Evolutionary conservation across 2,797 vertebrate genomes (phyloP), one percentile per base, ranked within the genome.

Genomic region (Picus viridis): DNA sequence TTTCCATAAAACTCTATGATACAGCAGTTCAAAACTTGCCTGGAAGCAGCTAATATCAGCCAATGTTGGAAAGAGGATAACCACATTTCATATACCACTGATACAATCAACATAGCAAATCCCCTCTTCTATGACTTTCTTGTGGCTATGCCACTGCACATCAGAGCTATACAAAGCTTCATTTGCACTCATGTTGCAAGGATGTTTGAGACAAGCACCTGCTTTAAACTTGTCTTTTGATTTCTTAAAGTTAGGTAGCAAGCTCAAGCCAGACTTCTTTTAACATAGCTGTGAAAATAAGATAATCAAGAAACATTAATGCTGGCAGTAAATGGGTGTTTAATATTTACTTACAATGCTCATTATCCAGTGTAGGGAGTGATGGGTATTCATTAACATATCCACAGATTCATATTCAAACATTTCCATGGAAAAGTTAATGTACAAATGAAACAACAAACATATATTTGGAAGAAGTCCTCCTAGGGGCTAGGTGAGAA

Each of bases 371-470:
- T 62, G 24, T 18, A 91, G 47, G 59, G 56, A 83, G 74, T 80
- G 49, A 95, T 90, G 86, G 78, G 30, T 78, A 65, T 70, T 92
- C 92, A 53, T 88, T 93, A 88, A 76, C 93, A 71, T 63, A 83
- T 92, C 92, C 30, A 30, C 27, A 41, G 23, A 36, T 91, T 90
- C 73, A 57, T 75, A 84, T 78, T 83, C 58, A 41, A 69, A 70
- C 53, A 78, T 43, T 27, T 84, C 36, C 22, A 27, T 88, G 11
- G 19, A 30, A 86, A 90, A 86, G 53, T 41, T 85, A 83, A 84
- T 16, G 15, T 72, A 76, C 30, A 94, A 84, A 90, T 56, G 16
- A 61, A 90, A 73, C 19, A 78, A 47, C 87, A 64, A 71, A 74
- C 36, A 65, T 57, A 61, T 17, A 56, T 82, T 86, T 78, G 49